phyloP scores from a whole-genome alignment of 2,797 vertebrate genomes.

The Cossypha heuglini region DNA sequence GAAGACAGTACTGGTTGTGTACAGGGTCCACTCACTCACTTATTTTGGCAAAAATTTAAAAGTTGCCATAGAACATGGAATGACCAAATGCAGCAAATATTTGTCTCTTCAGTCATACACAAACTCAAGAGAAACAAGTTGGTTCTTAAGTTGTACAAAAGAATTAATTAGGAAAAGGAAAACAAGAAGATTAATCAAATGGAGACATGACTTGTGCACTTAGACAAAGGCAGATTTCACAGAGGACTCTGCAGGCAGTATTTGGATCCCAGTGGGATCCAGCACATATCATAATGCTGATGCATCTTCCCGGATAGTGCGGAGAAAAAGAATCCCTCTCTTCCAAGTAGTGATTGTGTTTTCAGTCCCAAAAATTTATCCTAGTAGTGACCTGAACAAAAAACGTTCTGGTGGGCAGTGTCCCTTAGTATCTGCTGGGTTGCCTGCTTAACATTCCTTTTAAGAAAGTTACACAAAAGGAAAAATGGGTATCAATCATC shows the following conservation, averaged over 20 bases:
- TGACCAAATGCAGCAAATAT: background rate
- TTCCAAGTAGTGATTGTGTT: background rate
- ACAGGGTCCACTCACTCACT: background rate
- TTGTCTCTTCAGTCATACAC: background rate
- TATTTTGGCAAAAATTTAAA: background rate
- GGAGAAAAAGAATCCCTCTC: background rate
- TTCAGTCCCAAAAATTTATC: background rate
- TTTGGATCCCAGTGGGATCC: background rate
- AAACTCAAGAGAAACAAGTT: background rate
- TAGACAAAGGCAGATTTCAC: background rate
- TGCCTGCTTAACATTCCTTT: background rate
- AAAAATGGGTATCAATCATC: background rate
- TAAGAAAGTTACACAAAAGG: background rate
- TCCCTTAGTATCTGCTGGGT: background rate
- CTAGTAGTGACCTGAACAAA: background rate
- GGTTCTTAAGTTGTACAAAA: background rate
- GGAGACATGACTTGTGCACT: background rate
- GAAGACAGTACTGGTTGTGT: background rate
- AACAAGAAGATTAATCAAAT: background rate
- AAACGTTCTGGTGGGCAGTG: fast-evolving
- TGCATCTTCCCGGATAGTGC: background rate
- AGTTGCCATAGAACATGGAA: background rate
- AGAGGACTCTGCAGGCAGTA: background rate
- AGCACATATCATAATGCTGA: background rate
- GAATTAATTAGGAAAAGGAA: background rate